Evolutionary conservation across 1,140 invertebrate species (phyloP), one percentile per base, ranked within the genome.

Genomic region (Schlechtendalia chinensis): DNA sequence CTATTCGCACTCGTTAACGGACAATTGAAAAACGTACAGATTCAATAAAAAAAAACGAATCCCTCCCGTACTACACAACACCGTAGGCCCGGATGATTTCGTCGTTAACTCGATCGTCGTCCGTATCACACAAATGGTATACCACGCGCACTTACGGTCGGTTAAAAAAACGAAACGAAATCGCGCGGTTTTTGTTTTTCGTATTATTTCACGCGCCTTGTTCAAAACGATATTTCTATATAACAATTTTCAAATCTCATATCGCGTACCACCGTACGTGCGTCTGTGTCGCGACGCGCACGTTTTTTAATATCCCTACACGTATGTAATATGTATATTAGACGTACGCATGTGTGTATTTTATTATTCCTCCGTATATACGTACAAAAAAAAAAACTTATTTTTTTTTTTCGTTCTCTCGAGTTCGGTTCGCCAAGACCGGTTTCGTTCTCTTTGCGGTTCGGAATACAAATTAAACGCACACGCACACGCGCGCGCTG

Each of bases 381-480:
- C 10, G 39, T 47, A 24, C 16, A 39, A 39, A 39, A 39, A 39
- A 50, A 45, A 45, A 45, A 45, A 45, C 4, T 45, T 45, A 45
- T 45, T 53, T 53, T 72, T 53, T 50, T 39, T 24, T 39, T 50
- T 69, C 45, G 47, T 27, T 39, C 45, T 50, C 22, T 69, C n/a
- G 22, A 54, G 50, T 72, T 72, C n/a, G 69, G 47, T 17, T 72
- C 24, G 69, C 50, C 17, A 72, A 72, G 69, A 72, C 69, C 69
- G 69, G 69, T 72, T 72, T 72, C 2, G 22, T 29, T n/a, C 14
- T 69, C 67, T n/a, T n/a, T 27, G 67, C 22, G 45, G 69, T 72
- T 19, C 17, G 27, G 50, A 72, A 72, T 72, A 72, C 69, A 72
- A 72, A 72, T 72, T 72, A 72, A 72, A 72, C 69, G 29, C n/a